These are phyloP conservation scores for Melieria crassipennis DNA, from an alignment of 2,888 invertebrate genomes.

Conservation along the genomic window DNA sequence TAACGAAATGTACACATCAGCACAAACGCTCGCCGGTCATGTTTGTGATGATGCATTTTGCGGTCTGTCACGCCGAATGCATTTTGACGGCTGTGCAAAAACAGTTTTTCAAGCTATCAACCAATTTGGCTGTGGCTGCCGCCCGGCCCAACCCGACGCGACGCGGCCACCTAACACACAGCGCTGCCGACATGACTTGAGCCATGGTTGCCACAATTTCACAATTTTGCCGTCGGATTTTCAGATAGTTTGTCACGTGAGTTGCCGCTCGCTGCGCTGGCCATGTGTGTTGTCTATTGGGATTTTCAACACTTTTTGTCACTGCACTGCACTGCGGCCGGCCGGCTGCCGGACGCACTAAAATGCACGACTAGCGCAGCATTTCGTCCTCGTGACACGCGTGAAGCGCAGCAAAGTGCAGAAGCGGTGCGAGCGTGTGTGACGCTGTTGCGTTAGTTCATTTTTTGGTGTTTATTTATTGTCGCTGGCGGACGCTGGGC, in stretches of 20 bases:
- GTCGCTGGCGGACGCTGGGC: conserved; percentile 25
- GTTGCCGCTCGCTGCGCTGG: conserved; percentile 17
- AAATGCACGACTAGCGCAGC: conserved; percentile 33
- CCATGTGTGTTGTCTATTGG: conserved; percentile 24
- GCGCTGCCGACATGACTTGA: no score
- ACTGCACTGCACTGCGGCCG: conserved; percentile 34
- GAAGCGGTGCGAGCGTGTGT: conserved; percentile 8
- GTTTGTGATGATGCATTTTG: conserved; percentile 66
- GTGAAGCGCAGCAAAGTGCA: conserved; percentile 5
- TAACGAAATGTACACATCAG: conserved; percentile 45
- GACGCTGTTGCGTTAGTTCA: conserved; percentile 28
- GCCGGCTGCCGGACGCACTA: conserved; percentile 37
- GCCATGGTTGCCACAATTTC: conserved; percentile 25
- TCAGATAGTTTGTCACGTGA: conserved; percentile 29
- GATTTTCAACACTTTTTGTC: conserved; percentile 26
- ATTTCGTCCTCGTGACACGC: conserved; percentile 49
- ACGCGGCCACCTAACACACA: conserved; percentile 21
- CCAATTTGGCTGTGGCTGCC: conserved; percentile 55
- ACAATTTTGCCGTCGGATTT: conserved; percentile 42
- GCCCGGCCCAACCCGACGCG: background rate
- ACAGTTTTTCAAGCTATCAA: conserved; percentile 60
- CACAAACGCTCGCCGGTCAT: conserved; percentile 59
- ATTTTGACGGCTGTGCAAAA: conserved; percentile 61
- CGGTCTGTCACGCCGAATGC: conserved; percentile 65
- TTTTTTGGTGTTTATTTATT: conserved; percentile 33